Evolutionary conservation across 2,888 invertebrate genomes (phyloP).

Genomic region (Eristalis intricaria): DNA sequence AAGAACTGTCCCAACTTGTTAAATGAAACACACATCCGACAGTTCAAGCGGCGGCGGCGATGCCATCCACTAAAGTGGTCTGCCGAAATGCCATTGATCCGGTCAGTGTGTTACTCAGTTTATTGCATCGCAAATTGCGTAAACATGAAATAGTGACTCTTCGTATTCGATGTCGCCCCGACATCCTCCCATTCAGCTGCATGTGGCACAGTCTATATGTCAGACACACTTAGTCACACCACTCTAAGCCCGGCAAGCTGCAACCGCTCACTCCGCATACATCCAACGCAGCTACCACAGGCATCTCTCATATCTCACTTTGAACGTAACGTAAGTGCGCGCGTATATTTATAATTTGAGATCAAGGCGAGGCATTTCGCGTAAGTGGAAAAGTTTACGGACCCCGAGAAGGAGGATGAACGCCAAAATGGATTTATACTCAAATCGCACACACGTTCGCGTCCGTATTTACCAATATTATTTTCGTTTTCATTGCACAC

Average conservation of each 20-base stretch:
- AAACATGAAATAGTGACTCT: conserved; percentile 58
- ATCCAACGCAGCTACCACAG: conserved; percentile 2
- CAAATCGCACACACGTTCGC: background rate
- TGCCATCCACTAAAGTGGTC: conserved; percentile 40
- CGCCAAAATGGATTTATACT: conserved; percentile 42
- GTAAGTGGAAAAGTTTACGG: conserved; percentile 65
- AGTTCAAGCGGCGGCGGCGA: background rate
- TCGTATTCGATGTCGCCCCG: conserved; percentile 42
- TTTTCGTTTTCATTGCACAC: conserved; percentile 50
- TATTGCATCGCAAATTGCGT: conserved; percentile 65
- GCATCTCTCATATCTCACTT: conserved; percentile 33
- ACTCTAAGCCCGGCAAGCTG: conserved; percentile 14
- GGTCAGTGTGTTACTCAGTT: conserved; percentile 66
- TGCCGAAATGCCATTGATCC: conserved; percentile 62
- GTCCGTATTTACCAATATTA: background rate
- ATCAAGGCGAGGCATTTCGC: conserved; percentile 67
- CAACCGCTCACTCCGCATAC: conserved; percentile 18
- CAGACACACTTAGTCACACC: conserved; percentile 18
- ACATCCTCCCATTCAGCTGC: background rate
- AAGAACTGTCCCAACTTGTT: conserved; percentile 17
- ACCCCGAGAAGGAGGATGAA: conserved; percentile 41
- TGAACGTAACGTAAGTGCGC: conserved; percentile 56
- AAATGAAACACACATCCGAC: conserved; percentile 17
- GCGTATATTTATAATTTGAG: conserved; percentile 63
- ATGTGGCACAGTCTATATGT: background rate